Evolutionary conservation across 2,113 vertebrate genomes (phyloP).

Genomic region (Cyrtonyx montezumae): DNA sequence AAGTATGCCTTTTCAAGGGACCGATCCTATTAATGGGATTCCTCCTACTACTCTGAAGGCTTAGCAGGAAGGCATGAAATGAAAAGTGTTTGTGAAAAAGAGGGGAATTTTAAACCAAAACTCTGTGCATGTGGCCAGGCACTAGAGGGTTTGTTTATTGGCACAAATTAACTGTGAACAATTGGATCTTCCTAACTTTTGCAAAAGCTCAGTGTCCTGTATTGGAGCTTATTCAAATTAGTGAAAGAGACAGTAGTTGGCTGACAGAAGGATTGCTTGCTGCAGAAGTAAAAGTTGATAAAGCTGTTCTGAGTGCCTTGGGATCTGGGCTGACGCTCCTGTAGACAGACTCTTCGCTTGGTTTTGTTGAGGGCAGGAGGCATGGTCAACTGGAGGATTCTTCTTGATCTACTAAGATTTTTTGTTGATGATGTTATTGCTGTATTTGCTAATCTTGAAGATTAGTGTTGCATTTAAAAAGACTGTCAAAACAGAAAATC

Average conservation of each 20-base stretch:
- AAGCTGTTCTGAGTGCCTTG: not conserved
- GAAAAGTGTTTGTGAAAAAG: not conserved
- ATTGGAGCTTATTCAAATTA: constrained; percentile 62
- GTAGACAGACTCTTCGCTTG: not conserved
- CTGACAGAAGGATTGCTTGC: constrained; percentile 50
- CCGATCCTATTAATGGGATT: not conserved
- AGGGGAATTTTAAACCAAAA: not conserved
- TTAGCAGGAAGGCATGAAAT: not conserved
- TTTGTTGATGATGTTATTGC: not conserved
- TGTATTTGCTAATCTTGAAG: not conserved
- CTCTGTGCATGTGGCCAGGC: not conserved
- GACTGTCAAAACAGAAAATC: not conserved
- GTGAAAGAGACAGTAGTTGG: constrained; percentile 50
- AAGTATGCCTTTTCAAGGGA: not conserved
- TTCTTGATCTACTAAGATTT: not conserved
- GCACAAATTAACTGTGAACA: constrained; percentile 17
- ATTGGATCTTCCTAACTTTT: constrained; percentile 29
- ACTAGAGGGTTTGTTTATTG: constrained; percentile 25
- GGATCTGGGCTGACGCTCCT: not conserved
- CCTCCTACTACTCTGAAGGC: not conserved
- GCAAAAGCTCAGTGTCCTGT: constrained; percentile 47
- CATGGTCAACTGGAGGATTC: not conserved
- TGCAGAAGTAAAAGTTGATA: constrained; percentile 47
- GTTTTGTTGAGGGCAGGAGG: not conserved
- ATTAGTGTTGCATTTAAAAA: not conserved